Conservation (phyloP, 2,113 vertebrate genomes). For the Mastomys natalensis region DNA sequence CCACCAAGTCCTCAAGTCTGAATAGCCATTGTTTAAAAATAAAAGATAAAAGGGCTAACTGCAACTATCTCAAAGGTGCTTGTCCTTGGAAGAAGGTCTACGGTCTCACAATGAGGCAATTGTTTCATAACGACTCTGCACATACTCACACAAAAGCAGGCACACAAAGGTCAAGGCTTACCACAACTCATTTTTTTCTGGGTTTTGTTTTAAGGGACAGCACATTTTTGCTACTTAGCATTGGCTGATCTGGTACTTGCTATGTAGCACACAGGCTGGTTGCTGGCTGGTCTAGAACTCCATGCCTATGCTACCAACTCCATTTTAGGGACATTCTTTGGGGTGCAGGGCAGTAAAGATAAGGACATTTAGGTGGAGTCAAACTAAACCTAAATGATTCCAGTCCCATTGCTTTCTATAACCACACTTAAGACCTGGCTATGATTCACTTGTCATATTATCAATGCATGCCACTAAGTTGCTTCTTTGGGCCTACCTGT, state of each 20-base stretch:
- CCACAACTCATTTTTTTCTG: neutral
- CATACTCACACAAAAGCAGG: conserved; percentile 10
- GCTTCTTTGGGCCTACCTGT: neutral
- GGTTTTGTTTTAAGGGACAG: neutral
- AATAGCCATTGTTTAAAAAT: conserved; percentile 48
- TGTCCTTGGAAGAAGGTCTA: conserved; percentile 33
- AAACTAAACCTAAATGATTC: conserved; percentile 30
- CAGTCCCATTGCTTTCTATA: conserved; percentile 43
- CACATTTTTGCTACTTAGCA: neutral
- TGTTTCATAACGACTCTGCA: conserved; percentile 37
- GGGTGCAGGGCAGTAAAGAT: neutral
- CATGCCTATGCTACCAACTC: neutral
- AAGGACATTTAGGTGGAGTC: neutral
- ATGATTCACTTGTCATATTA: neutral
- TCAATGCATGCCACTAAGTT: neutral
- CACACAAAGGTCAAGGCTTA: neutral
- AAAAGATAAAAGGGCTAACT: conserved; percentile 33
- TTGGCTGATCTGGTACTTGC: neutral
- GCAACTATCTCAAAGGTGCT: neutral
- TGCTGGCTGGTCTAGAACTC: neutral
- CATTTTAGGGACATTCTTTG: neutral
- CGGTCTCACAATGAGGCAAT: conserved; percentile 9
- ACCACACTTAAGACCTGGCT: neutral
- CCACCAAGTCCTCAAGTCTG: conserved; percentile 31
- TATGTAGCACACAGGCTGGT: neutral